These are phyloP conservation scores for Fulmarus glacialis DNA, from an alignment of 2,113 vertebrate genomes.

Conservation along the genomic window DNA sequence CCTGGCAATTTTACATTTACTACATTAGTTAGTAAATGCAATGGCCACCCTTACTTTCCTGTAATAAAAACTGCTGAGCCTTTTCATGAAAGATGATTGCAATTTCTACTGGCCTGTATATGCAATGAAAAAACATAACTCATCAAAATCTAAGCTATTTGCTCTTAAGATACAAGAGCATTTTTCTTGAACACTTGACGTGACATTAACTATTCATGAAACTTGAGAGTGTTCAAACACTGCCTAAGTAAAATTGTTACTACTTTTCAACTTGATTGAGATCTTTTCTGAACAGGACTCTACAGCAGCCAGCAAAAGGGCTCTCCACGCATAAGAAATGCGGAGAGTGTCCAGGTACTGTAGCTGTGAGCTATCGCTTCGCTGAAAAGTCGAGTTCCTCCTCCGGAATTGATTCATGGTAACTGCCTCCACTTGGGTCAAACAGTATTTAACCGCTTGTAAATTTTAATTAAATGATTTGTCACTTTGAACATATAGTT, in stretches of 20 bases:
- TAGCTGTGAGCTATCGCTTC: constrained; percentile 35
- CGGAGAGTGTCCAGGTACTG: neutral
- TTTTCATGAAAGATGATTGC: constrained; percentile 75
- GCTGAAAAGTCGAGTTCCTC: constrained; percentile 12
- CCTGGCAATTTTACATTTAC: constrained; percentile 61
- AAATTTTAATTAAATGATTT: constrained; percentile 76
- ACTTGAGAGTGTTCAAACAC: constrained; percentile 45
- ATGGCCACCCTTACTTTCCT: constrained; percentile 46
- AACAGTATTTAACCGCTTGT: constrained; percentile 72
- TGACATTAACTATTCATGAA: constrained; percentile 80
- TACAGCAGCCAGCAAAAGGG: neutral
- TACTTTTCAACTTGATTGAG: constrained; percentile 73
- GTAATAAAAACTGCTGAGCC: constrained; percentile 66
- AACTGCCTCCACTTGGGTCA: constrained; percentile 67
- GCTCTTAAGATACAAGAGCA: constrained; percentile 66
- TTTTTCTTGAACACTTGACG: constrained; percentile 55
- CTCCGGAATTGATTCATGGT: constrained; percentile 66
- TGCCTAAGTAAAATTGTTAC: constrained; percentile 57
- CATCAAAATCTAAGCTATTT: constrained; percentile 75
- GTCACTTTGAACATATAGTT: constrained; percentile 73
- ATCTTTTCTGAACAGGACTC: neutral
- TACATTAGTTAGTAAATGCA: constrained; percentile 67
- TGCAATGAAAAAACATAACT: constrained; percentile 66
- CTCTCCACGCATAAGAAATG: neutral
- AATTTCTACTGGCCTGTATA: constrained; percentile 70